Evolutionary conservation across 2,113 vertebrate species (phyloP), one percentile per base, ranked within the genome.

Genomic region (Pampusana beccarii): DNA sequence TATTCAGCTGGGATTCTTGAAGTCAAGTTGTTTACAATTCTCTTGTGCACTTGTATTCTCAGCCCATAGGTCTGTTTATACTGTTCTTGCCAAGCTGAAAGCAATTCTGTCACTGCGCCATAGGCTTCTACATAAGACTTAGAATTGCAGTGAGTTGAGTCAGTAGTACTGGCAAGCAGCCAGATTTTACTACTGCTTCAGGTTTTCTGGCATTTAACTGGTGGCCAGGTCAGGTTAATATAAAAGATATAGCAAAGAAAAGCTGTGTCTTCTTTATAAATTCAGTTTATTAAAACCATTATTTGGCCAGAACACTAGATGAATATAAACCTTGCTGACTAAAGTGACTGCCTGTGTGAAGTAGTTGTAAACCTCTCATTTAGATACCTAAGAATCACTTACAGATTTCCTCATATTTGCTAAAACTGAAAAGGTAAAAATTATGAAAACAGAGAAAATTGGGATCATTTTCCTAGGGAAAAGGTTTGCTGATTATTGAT

Each of bases 21-120:
- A 95, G 92, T 87, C 85, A 91, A 83, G 72, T 81, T 97, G 90
- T 94, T 97, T 95, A 94, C 61, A 75, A 66, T 92, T 88, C 86
- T 94, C 70, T 57, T 54, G 56, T 64, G 67, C 78, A 54, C 75
- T 94, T 66, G 38, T 61, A 92, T 72, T 79, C 61, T 83, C 71
- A 96, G 66, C 62, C 84, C 89, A 89, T 80, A 91, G 80, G 84
- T 80, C 66, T 95, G 88, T 94, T 97, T 95, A 92, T 82, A 72
- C 33, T 60, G 24, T 4, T 87, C 50, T 75, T 95, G 92, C 93
- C 92, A 95, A 95, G 66, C 93, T 92, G 67, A 94, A 91, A 90
- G 66, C 40, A 88, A 83, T 83, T 94, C 91, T 83, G 79, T 91
- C 56, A 75, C 81, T 77, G 51, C 0, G 2, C 95, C 87, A 82